Conservation (phyloP, 2,888 invertebrate species). For the Desoria tigrina region DNA sequence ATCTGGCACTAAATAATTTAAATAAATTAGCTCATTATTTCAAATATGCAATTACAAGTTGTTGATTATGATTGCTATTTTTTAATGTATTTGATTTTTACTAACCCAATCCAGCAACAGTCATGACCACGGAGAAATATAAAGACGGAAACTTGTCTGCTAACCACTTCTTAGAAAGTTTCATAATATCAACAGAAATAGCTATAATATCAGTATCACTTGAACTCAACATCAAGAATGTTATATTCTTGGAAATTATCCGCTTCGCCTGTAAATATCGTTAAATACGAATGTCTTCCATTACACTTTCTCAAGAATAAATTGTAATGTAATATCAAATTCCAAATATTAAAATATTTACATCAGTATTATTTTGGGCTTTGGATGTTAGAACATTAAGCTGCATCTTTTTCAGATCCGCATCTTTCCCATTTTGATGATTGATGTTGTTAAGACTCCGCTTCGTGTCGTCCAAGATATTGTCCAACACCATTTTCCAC, state of each 20-base stretch:
- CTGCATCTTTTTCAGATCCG: neutral
- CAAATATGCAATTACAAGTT: no score
- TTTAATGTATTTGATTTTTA: no score
- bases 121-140: slow-evolving; percentile 5
- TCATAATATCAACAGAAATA: neutral
- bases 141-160: neutral
- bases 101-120: neutral
- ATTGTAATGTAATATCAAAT: neutral
- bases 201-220: neutral
- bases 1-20: no score
- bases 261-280: neutral
- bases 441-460: neutral
- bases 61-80: no score
- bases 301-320: neutral
- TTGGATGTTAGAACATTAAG: slow-evolving; percentile 8
- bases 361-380: slow-evolving; percentile 26
- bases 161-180: neutral
- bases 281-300: neutral
- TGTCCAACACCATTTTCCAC: slow-evolving; percentile 5
- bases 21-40: no score
- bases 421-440: neutral
- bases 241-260: neutral
- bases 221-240: neutral
- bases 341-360: slow-evolving; percentile 14
- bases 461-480: neutral